A percentile compares a stretch with the other conserved stretches of the same genome.
Evolutionary conservation across 2,113 vertebrate genomes (phyloP).

Genomic region (Herpailurus yagouaroundi): DNA sequence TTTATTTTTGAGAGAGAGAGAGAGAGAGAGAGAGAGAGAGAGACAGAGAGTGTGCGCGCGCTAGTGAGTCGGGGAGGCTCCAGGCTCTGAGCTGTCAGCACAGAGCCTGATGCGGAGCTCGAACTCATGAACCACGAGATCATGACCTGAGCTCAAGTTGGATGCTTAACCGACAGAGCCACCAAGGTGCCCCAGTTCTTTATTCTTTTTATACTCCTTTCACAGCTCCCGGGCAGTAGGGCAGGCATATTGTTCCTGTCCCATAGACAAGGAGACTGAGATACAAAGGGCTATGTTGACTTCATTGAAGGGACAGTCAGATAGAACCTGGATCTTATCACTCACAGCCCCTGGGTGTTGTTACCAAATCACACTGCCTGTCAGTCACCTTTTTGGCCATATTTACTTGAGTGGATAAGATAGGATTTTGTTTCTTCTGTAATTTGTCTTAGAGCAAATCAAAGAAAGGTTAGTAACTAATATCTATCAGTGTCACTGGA

Average conservation of each 20-base stretch:
- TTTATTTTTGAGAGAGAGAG: too few relatives aligned
- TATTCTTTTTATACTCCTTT: not conserved
- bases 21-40: too few relatives aligned
- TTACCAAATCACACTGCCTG: not conserved
- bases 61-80: too few relatives aligned
- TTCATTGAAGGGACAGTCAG: not conserved
- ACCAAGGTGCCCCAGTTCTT: too few relatives aligned
- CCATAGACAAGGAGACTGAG: not conserved
- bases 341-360: not conserved
- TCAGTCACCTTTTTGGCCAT: not conserved
- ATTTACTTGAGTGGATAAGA: not conserved
- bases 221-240: not conserved
- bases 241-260: not conserved
- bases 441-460: constrained; percentile 4
- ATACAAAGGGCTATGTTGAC: not conserved
- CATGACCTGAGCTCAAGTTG: too few relatives aligned
- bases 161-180: too few relatives aligned
- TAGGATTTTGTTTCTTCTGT: constrained; percentile 21
- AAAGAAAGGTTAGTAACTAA: not conserved
- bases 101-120: too few relatives aligned
- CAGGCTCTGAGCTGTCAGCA: too few relatives aligned
- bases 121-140: too few relatives aligned
- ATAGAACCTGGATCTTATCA: not conserved
- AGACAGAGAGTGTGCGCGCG: too few relatives aligned
- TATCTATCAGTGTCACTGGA: not conserved